Evolutionary conservation across 2,113 vertebrate genomes (phyloP).

Genomic region (Ochotona princeps): DNA sequence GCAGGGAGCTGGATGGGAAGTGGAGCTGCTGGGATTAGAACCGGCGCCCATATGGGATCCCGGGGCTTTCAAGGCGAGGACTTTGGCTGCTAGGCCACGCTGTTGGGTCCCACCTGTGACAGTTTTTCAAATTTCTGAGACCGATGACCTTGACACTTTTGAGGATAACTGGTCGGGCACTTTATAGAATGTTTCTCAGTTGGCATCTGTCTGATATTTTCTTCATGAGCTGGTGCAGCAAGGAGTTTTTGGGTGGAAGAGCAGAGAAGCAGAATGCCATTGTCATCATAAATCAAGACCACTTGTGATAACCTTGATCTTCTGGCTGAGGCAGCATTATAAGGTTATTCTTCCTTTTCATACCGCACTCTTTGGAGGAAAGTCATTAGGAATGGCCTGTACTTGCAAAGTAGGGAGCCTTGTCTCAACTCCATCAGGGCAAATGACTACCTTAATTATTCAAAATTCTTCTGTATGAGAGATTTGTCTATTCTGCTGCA

Average conservation of each 20-base stretch:
- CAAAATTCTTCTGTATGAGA: not conserved
- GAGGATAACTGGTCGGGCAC: not conserved
- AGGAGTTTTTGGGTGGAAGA: not conserved
- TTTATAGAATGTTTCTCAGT: not conserved
- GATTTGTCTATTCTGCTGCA: not conserved
- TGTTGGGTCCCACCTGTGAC: too few relatives aligned
- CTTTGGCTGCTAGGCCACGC: too few relatives aligned
- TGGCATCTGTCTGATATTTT: conserved; percentile 11
- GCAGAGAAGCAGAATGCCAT: not conserved
- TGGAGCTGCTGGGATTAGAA: too few relatives aligned
- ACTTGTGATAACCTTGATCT: too few relatives aligned
- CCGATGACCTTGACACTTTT: not conserved
- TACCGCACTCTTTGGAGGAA: not conserved
- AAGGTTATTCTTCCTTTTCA: not conserved
- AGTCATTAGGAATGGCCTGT: not conserved
- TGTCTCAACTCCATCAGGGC: not conserved
- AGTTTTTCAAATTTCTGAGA: not conserved
- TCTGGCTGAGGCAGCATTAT: not conserved
- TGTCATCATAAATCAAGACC: not conserved
- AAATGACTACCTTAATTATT: not conserved
- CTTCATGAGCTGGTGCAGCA: not conserved
- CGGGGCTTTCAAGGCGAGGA: too few relatives aligned
- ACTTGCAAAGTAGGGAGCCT: not conserved
- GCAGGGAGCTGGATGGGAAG: too few relatives aligned
- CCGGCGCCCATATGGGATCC: too few relatives aligned